Conservation (phyloP, 2,888 invertebrate genomes). For the Tolmerus cingulatus region DNA sequence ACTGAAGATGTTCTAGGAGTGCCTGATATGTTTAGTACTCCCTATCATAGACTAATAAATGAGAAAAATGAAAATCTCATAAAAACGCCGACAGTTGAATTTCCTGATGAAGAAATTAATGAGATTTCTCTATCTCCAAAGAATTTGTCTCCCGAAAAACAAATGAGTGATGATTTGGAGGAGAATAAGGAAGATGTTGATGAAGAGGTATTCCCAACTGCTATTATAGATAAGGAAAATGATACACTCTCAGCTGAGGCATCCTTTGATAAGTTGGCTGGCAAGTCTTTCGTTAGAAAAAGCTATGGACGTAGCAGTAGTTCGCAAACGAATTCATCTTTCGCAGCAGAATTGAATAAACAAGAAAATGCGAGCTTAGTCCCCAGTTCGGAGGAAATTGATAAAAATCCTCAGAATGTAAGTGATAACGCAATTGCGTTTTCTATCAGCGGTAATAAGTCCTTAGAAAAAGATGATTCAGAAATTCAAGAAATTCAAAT, state of each 20-base stretch:
- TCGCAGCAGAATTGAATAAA: constrained; percentile 49
- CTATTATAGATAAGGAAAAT: not conserved
- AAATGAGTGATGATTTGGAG: constrained; percentile 54
- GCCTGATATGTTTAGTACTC: not conserved
- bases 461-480: not conserved
- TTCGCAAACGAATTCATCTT: constrained; percentile 30
- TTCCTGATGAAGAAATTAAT: not conserved
- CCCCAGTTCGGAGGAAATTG: not conserved
- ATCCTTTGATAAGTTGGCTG: constrained; percentile 53
- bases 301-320: constrained; percentile 48
- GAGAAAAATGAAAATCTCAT: not conserved
- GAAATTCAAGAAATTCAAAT: not conserved
- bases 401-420: not conserved
- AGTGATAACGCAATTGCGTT: not conserved
- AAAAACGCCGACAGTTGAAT: not conserved
- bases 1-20: constrained; percentile 22
- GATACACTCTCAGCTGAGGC: constrained; percentile 51
- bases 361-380: constrained; percentile 18
- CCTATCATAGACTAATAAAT: not conserved
- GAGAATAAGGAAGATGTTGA: constrained; percentile 53
- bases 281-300: constrained; percentile 51
- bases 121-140: not conserved
- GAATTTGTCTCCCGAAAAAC: not conserved
- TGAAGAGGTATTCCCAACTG: constrained; percentile 56
- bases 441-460: not conserved